These are phyloP conservation scores for Elymnias hypermnestra DNA, from an alignment of 1,140 invertebrate species.

Conservation along the genomic window DNA sequence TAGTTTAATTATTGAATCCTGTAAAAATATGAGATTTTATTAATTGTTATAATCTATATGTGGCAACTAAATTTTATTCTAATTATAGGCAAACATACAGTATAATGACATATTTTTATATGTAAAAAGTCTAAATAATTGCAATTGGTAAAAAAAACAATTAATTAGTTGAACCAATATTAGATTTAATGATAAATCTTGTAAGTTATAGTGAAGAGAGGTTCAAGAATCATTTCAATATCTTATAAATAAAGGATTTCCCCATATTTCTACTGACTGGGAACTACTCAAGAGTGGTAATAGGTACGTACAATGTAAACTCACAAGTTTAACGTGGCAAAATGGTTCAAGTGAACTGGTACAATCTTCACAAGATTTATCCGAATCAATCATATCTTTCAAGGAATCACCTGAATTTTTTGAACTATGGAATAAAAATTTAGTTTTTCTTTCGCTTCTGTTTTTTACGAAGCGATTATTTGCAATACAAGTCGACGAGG, in stretches of 20 bases:
- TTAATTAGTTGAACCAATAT: too few relatives aligned
- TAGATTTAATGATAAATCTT: too few relatives aligned
- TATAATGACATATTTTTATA: too few relatives aligned
- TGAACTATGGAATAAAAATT: not conserved
- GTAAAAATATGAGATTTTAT: slow-evolving; percentile 3
- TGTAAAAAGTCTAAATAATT: too few relatives aligned
- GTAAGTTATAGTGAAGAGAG: too few relatives aligned
- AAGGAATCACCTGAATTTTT: not conserved
- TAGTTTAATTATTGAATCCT: slow-evolving; percentile 38
- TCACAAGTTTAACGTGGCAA: not conserved
- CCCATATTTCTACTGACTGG: too few relatives aligned
- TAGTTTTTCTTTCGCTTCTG: not conserved
- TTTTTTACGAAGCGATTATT: not conserved
- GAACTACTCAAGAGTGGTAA: too few relatives aligned
- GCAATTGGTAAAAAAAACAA: too few relatives aligned
- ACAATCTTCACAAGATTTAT: not conserved
- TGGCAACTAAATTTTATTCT: not conserved
- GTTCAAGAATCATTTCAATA: too few relatives aligned
- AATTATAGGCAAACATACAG: too few relatives aligned
- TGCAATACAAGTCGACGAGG: not conserved
- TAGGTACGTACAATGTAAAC: too few relatives aligned
- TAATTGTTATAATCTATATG: not conserved
- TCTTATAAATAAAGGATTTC: too few relatives aligned
- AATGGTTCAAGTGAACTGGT: not conserved
- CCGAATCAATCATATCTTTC: not conserved